Conservation (phyloP, 1,140 invertebrate genomes). For the Limonius californicus region DNA sequence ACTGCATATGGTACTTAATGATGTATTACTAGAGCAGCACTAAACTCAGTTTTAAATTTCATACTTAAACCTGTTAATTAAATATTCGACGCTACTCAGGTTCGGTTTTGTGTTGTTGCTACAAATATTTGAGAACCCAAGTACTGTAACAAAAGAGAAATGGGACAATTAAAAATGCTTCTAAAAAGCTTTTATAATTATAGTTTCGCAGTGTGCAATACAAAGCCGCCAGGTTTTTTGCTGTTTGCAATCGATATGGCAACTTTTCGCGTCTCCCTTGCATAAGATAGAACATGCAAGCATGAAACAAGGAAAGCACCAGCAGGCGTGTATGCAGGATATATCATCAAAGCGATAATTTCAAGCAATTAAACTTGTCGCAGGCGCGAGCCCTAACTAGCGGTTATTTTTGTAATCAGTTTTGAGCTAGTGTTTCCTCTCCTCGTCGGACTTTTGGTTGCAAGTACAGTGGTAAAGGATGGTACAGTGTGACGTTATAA, state of each 20-base stretch:
- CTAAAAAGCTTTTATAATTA: conserved; percentile 8
- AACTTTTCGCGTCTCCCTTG: background rate
- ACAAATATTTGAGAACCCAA: background rate
- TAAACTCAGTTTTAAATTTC: too few species aligned
- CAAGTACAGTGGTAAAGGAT: background rate
- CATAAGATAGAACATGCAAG: background rate
- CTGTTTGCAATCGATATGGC: conserved; percentile 1
- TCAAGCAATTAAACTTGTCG: conserved; percentile 31
- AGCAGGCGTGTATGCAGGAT: background rate
- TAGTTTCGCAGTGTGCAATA: conserved; percentile 4
- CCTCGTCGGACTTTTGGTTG: background rate
- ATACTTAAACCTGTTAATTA: too few species aligned
- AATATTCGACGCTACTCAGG: too few species aligned
- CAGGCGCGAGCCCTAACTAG: conserved; percentile 24
- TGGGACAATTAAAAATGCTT: background rate
- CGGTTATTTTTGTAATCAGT: conserved; percentile 11
- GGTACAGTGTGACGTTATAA: background rate
- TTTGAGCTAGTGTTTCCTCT: background rate
- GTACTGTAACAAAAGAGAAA: background rate
- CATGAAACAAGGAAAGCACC: background rate
- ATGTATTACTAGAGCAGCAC: too few species aligned
- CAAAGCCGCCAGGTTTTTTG: conserved; percentile 1
- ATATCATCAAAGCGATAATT: conserved; percentile 25
- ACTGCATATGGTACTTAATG: too few species aligned
- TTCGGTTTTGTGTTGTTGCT: too few species aligned